These are phyloP conservation scores for Drosophila meridionalis DNA, from an alignment of 2,888 invertebrate genomes.

Conservation along the genomic window DNA sequence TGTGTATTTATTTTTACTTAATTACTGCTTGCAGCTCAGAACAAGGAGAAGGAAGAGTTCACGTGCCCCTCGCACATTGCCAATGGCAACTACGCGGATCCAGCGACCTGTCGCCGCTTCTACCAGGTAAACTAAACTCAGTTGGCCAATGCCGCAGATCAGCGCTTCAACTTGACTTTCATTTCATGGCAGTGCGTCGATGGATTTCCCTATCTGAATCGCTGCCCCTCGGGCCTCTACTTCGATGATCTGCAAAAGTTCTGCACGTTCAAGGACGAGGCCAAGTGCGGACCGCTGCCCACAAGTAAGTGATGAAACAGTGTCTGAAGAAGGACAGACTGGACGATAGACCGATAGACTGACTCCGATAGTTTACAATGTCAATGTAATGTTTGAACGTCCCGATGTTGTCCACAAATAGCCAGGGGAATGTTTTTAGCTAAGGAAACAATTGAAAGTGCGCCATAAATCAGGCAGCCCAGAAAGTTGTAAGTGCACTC, in stretches of 20 bases:
- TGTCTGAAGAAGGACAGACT: conserved; percentile 15
- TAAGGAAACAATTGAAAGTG: conserved; percentile 73
- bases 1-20: neutral
- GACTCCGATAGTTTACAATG: conserved; percentile 19
- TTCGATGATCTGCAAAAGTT: conserved; percentile 96
- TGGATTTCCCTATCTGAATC: conserved; percentile 93
- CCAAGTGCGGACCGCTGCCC: conserved; percentile 94
- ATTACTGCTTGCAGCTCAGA: conserved; percentile 73
- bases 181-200: conserved; percentile 91
- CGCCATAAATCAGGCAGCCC: conserved; percentile 69
- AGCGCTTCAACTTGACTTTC: neutral
- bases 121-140: conserved; percentile 89
- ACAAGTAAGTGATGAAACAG: conserved; percentile 89
- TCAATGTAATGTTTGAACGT: conserved; percentile 37
- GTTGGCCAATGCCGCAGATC: conserved; percentile 6
- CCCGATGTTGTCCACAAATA: conserved; percentile 46
- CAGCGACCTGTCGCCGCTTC: conserved; percentile 93
- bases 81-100: conserved; percentile 96
- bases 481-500: conserved; percentile 76
- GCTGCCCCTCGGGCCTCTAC: conserved; percentile 95
- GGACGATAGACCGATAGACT: neutral
- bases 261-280: conserved; percentile 95
- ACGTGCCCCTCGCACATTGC: conserved; percentile 93
- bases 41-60: conserved; percentile 87
- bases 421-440: conserved; percentile 43